Conservation (phyloP, 2,113 vertebrate species). For the Euleptes europaea region DNA sequence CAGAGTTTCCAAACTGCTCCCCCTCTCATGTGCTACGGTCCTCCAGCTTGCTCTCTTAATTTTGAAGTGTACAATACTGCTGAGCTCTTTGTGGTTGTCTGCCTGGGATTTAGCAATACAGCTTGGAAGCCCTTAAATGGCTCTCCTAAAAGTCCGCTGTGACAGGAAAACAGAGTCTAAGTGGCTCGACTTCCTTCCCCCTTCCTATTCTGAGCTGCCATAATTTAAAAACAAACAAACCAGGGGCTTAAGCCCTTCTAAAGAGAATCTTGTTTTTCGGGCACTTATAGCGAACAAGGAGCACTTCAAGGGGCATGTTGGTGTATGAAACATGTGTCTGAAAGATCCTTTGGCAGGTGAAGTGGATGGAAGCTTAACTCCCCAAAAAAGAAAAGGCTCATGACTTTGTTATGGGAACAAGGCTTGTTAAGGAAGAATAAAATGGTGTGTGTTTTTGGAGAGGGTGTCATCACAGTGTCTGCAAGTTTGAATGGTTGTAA, state of each 20-base stretch:
- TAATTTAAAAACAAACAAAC: background rate
- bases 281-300: background rate
- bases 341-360: fast-evolving
- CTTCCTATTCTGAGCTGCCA: background rate
- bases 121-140: fast-evolving
- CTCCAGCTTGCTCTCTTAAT: background rate
- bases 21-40: no score
- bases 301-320: background rate
- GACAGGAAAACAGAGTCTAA: background rate
- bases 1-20: no score
- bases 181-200: background rate
- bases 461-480: no score
- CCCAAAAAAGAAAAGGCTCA: background rate
- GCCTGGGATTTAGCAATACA: background rate
- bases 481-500: no score
- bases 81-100: background rate
- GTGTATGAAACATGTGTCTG: fast-evolving
- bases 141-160: background rate
- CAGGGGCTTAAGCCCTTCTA: background rate
- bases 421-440: background rate
- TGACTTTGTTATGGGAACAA: background rate
- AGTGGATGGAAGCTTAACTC: background rate
- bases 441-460: background rate
- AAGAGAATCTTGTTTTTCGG: background rate
- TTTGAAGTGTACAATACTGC: background rate